Evolutionary conservation across 2,113 vertebrate species (phyloP).

Genomic region (Nothoprocta pentlandii): DNA sequence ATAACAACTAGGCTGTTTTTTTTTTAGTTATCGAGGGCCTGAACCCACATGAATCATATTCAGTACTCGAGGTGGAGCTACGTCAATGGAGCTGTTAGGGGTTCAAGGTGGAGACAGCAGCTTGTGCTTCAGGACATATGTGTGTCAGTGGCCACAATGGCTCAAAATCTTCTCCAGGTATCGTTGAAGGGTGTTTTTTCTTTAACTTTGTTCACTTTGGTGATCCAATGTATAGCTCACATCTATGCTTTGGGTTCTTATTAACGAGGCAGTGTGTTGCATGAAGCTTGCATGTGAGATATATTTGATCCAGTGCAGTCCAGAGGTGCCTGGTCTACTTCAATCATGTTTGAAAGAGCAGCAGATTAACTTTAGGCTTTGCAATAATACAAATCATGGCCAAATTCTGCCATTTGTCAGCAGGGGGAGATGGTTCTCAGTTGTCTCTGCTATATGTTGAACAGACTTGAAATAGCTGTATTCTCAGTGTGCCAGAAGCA

Average conservation of each 20-base stretch:
- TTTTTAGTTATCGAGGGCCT: neutral
- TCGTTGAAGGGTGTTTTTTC: no score
- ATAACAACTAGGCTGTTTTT: neutral
- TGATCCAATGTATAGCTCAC: neutral
- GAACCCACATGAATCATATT: accelerated
- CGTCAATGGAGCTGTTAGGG: neutral
- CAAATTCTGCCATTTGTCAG: neutral
- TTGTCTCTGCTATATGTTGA: neutral
- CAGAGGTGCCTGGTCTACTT: neutral
- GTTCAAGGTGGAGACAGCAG: neutral
- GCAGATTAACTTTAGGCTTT: neutral
- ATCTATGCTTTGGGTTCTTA: neutral
- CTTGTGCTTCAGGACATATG: neutral
- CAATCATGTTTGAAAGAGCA: neutral
- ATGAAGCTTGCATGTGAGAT: accelerated
- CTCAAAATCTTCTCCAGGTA: no score
- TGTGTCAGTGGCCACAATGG: no score
- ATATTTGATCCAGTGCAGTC: accelerated
- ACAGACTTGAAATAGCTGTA: neutral
- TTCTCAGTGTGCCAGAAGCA: neutral
- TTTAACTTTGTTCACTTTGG: neutral
- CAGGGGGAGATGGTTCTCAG: neutral
- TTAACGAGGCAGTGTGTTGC: neutral
- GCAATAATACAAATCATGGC: accelerated
- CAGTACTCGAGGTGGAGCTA: neutral